Conservation (phyloP, 2,113 vertebrate species). For the Pterophyllum scalare region DNA sequence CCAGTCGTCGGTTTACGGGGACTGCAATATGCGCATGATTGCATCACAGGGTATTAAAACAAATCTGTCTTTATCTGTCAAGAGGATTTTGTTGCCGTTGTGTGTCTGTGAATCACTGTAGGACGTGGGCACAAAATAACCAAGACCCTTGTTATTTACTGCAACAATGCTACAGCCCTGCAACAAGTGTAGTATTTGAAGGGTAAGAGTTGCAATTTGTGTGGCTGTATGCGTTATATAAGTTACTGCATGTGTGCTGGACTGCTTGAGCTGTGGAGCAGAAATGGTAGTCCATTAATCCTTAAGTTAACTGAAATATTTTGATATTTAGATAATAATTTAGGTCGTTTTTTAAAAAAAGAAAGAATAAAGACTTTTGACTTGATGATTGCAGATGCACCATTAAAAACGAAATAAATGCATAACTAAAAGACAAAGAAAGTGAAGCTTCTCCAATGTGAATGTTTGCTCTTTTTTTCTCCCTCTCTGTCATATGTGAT, state of each 20-base stretch:
- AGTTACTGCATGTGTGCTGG: neutral
- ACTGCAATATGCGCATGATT: neutral
- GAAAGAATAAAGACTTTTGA: no score
- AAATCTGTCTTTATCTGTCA: neutral
- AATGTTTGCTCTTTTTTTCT: no score
- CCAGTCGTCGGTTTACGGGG: neutral
- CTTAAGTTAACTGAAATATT: neutral
- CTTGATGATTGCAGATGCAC: neutral
- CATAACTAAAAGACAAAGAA: no score
- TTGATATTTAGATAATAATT: neutral
- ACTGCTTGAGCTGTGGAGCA: neutral
- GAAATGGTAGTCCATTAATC: neutral
- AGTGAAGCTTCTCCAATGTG: no score
- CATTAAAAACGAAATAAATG: neutral
- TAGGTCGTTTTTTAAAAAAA: no score
- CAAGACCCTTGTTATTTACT: neutral
- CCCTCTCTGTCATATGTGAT: no score
- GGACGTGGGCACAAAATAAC: neutral
- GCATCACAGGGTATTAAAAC: constrained; percentile 19
- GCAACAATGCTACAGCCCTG: constrained; percentile 10
- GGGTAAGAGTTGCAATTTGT: neutral
- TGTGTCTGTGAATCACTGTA: neutral
- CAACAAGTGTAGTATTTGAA: neutral
- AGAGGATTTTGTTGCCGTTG: constrained; percentile 3
- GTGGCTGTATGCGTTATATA: neutral